Base-by-base conservation (phyloP, 2,797 vertebrate genomes). In the Pogoniulus pusillus region DNA sequence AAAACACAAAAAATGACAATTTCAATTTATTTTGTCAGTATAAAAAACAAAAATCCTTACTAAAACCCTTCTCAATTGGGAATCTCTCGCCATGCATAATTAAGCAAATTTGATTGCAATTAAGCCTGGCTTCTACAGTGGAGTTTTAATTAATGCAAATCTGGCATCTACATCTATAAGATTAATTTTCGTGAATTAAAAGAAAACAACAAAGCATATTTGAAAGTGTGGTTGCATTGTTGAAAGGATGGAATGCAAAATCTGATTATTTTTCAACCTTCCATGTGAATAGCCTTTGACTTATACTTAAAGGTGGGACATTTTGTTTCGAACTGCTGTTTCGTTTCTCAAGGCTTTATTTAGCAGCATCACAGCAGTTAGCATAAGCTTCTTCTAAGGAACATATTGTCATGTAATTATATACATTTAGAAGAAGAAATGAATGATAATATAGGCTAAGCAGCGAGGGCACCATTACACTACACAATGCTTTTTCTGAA, bases 81-180 rank as follows among this genome's bases (percentile, higher is more conserved):
- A 99, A 99, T 99, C 98, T 99, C 98, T 99, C 98, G 98, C 98
- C 98, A 99, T 99, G 99, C 99, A 99, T 99, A 99, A 99, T 99
- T 99, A 99, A 99, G 99, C 99, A 99, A 99, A 99, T 99, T 99
- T 99, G 99, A 99, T 99, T 99, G 99, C 99, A 99, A 99, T 99
- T 99, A 99, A 99, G 99, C 98, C 98, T 98, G 98, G 99, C 98
- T 99, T 99, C 99, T 99, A 99, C 98, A 98, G 98, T 98, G 98
- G 98, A 98, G 98, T 99, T 99, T 99, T 99, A 99, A 99, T 99
- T 99, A 99, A 99, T 99, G 99, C 99, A 99, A 99, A 99, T 99
- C 98, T 99, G 98, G 98, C 99, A 99, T 99, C 98, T 99, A 99
- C 98, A 99, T 99, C 98, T 98, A 98, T 99, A 99, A 99, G 99